Percentiles rank a stretch among this genome's conserved stretches.
phyloP scores from a whole-genome alignment of 2,888 invertebrate species.

The Sisyra terminalis region DNA sequence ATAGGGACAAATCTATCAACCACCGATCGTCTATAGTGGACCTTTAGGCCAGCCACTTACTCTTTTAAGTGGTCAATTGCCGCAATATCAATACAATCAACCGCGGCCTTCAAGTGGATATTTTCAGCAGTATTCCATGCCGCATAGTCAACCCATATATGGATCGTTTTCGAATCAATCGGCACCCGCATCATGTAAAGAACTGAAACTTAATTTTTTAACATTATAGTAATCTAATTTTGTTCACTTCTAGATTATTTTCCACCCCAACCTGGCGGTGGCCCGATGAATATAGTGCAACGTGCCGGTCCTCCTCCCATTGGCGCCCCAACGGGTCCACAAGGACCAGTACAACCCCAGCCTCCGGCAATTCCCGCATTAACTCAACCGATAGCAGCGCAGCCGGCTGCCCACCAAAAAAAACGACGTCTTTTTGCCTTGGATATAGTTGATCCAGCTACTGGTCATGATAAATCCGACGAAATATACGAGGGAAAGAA shows the following conservation, averaged over 20 bases:
- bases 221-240: slow-evolving; percentile 8
- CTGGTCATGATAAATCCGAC: slow-evolving; percentile 26
- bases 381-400: slow-evolving; percentile 14
- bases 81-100: slow-evolving; percentile 8
- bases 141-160: slow-evolving; percentile 8
- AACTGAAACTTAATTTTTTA: slow-evolving; percentile 5
- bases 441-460: slow-evolving; percentile 24
- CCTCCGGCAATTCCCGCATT: slow-evolving; percentile 14
- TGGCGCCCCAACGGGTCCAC: slow-evolving; percentile 13
- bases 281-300: slow-evolving; percentile 3
- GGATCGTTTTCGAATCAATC: neutral
- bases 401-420: slow-evolving; percentile 3
- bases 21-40: too few relatives aligned
- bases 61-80: neutral
- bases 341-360: slow-evolving; percentile 13
- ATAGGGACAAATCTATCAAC: too few relatives aligned
- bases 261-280: neutral
- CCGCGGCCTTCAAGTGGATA: slow-evolving; percentile 9
- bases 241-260: slow-evolving; percentile 7
- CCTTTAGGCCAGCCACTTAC: too few relatives aligned
- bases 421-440: slow-evolving; percentile 19
- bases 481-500: slow-evolving; percentile 25
- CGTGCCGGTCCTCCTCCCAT: slow-evolving; percentile 14
- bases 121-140: slow-evolving; percentile 9
- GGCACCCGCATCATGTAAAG: neutral